Base-by-base conservation (phyloP, 2,797 vertebrate species). In the Chaenodraco wilsoni region DNA sequence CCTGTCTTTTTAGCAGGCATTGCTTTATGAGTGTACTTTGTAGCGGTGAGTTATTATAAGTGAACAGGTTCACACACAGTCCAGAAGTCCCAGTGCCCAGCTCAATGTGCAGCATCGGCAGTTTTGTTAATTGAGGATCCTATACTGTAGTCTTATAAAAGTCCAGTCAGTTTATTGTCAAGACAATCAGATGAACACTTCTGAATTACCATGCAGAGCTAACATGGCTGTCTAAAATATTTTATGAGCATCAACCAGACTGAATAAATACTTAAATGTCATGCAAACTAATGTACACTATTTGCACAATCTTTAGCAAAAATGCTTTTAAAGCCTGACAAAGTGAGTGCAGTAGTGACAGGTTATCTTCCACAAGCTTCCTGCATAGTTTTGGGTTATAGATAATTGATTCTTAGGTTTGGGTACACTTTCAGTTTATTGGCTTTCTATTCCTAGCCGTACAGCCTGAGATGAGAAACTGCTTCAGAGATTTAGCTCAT, bases 61-160 rank as follows among this genome's bases (percentile, higher is more conserved):
- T 69, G 9, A 54, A 51, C 4, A 55, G 21, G 31, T 19, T 21
- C 12, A 48, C 12, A 37, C 4, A 37, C 16, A 40, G 46, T 59
- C 41, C 27, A 51, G 44, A 7, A 63, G 14, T 45, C 45, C 41
- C 17, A 43, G 11, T 62, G 45, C 19, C 1, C 5, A 50, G 27
- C 37, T 60, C 8, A 31, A 17, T 37, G 11, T 61, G 63, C 62
- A 70, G 14, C 52, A 74, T 61, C 70, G 61, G 49, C 59, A 43
- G 5, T 17, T 65, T 63, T 61, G 48, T n/a, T 74, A 65, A 49
- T 69, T 55, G 45, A 41, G 51, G 69, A 45, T 45, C 5, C 52
- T 68, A 6, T 44, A 37, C 33, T 9, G 33, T 37, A 60, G 11
- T 59, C 13, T 23, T 46, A 11, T 37, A 50, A 48, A 48, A 14